phyloP scores from a whole-genome alignment of 2,888 invertebrate species.

The Drepana falcataria region DNA sequence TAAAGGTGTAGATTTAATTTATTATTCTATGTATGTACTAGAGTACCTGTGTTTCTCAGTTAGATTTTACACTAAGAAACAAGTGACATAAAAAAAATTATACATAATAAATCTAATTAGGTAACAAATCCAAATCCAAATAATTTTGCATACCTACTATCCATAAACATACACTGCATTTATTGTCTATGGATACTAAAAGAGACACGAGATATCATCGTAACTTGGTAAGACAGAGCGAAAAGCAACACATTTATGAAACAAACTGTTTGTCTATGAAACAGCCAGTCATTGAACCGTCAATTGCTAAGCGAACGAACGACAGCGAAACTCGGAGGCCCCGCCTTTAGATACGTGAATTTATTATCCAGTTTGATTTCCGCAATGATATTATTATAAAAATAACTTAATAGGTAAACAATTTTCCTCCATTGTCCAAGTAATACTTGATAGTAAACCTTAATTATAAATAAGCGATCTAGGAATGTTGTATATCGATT shows the following conservation, averaged over 20 bases:
- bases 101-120: too few species aligned
- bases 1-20: too few species aligned
- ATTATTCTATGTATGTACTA: too few species aligned
- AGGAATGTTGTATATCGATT: conserved; percentile 62
- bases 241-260: conserved; percentile 8
- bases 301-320: conserved; percentile 67
- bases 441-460: not conserved
- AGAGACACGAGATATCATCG: conserved; percentile 6
- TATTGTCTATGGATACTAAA: not conserved
- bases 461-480: conserved; percentile 9
- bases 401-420: conserved; percentile 56
- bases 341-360: conserved; percentile 67
- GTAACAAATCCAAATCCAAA: too few species aligned
- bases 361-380: conserved; percentile 61
- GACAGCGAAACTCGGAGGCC: conserved; percentile 65
- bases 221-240: conserved; percentile 10
- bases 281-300: conserved; percentile 56
- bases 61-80: too few species aligned
- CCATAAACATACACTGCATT: too few species aligned
- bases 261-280: conserved; percentile 36
- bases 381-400: conserved; percentile 70
- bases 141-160: too few species aligned
- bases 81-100: too few species aligned
- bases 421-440: conserved; percentile 9
- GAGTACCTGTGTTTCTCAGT: too few species aligned